Evolutionary conservation across 2,113 vertebrate genomes (phyloP), one percentile per base, ranked within the genome.

Genomic region (Herpetotheres cachinnans): DNA sequence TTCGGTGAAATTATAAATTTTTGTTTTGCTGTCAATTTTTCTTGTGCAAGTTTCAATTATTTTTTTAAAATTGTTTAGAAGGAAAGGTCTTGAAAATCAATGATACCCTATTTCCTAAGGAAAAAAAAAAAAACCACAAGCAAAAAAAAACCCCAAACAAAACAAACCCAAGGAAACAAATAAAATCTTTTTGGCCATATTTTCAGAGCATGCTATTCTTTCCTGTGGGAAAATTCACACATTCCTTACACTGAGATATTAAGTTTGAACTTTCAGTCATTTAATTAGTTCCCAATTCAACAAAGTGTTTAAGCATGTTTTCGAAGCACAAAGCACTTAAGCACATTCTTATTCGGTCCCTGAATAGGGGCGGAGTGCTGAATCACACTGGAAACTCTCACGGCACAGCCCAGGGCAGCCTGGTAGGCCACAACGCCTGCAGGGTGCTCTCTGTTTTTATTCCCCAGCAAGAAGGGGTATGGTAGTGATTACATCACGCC

Each of bases 301-400:
- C 92, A 94, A 94, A 95, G 91, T 78, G 32, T 95, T 91, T 94
- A 91, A 91, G 91, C 94, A 82, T 94, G 94, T 96, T 96, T 97
- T 94, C 32, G 44, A 90, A 95, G 96, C 94, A 96, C 95, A 96
- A 97, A 97, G 94, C 84, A 93, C 93, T 96, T 97, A 91, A 93
- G 93, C 74, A 66, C 93, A 93, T 96, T 95, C 91, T 96, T 93
- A 93, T 61, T 95, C 72, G 29, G 56, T 27, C 56, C 49, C 63
- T 95, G 95, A 97, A 97, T 95, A 86, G 92, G 65, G 61, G 70
- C 18, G 61, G 80, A 87, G 78, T 86, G 91, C 89, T 95, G 89
- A 93, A 89, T 92, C 91, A 52, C 84, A 46, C 61, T 92, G 84
- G 89, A 89, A 85, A 59, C 85, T 93, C 94, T 73, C 82, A 40